Evolutionary conservation across 2,113 vertebrate species (phyloP).

Genomic region (Heterochromis multidens): DNA sequence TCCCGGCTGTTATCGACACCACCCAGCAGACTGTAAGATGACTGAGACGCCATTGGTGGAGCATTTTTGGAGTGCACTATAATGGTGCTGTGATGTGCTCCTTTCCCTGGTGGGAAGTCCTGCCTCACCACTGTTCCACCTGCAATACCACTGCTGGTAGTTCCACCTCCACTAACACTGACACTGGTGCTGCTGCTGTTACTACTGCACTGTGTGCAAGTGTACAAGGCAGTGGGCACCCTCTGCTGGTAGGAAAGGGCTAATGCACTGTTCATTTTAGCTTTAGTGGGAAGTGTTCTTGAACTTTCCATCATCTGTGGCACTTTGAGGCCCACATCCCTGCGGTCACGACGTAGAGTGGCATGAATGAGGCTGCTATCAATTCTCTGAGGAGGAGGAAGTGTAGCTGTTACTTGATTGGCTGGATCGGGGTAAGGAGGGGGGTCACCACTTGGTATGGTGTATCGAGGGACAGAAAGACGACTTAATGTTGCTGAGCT

Average conservation of each 20-base stretch:
- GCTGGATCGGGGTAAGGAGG: conserved; percentile 92
- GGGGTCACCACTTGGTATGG: conserved; percentile 91
- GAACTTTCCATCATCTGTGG: conserved; percentile 86
- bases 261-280: conserved; percentile 83
- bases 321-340: conserved; percentile 87
- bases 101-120: conserved; percentile 78
- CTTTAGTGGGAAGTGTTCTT: conserved; percentile 85
- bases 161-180: conserved; percentile 71
- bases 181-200: conserved; percentile 71
- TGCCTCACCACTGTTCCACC: conserved; percentile 80
- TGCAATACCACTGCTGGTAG: conserved; percentile 75
- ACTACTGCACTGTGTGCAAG: conserved; percentile 93
- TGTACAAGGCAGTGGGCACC: conserved; percentile 85
- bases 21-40: conserved; percentile 90
- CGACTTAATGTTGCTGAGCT: conserved; percentile 92
- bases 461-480: conserved; percentile 90
- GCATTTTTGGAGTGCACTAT: conserved; percentile 87
- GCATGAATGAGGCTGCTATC: conserved; percentile 89
- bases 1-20: conserved; percentile 83
- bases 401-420: conserved; percentile 80
- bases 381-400: conserved; percentile 79
- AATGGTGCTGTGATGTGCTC: conserved; percentile 83
- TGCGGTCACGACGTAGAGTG: conserved; percentile 88
- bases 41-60: conserved; percentile 87
- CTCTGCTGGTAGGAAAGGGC: conserved; percentile 83